These are phyloP conservation scores for Thera britannica DNA, from an alignment of 2,888 invertebrate genomes.

Conservation along the genomic window DNA sequence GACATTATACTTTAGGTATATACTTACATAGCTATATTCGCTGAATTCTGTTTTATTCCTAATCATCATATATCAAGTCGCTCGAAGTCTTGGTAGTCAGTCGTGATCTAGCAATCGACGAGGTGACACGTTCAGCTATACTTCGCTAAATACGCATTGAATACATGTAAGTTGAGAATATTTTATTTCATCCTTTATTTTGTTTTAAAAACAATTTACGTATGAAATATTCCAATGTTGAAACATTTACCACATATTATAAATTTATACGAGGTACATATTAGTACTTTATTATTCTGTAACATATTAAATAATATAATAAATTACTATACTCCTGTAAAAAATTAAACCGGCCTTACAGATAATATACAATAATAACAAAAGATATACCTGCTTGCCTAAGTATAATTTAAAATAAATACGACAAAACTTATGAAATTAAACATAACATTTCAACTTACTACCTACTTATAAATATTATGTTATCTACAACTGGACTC, in stretches of 20 bases:
- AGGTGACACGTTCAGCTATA: neutral
- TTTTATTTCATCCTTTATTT: neutral
- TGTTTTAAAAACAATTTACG: neutral
- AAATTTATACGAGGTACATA: neutral
- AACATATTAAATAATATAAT: no score
- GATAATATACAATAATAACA: no score
- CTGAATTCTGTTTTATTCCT: conserved; percentile 4
- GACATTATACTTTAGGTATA: neutral
- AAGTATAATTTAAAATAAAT: no score
- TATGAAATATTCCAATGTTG: neutral
- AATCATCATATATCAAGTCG: neutral
- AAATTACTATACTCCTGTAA: no score
- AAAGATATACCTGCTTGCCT: no score
- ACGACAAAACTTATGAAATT: no score
- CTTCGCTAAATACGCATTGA: neutral
- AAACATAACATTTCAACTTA: no score
- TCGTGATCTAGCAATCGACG: conserved; percentile 15
- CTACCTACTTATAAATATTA: no score
- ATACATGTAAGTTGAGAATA: neutral
- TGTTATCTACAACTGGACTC: no score
- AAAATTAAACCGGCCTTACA: no score
- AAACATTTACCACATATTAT: neutral
- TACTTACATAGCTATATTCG: neutral
- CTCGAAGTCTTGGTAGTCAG: conserved; percentile 2
- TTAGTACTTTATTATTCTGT: no score